Evolutionary conservation across 2,113 vertebrate genomes (phyloP).

Genomic region (Damaliscus lunatus): DNA sequence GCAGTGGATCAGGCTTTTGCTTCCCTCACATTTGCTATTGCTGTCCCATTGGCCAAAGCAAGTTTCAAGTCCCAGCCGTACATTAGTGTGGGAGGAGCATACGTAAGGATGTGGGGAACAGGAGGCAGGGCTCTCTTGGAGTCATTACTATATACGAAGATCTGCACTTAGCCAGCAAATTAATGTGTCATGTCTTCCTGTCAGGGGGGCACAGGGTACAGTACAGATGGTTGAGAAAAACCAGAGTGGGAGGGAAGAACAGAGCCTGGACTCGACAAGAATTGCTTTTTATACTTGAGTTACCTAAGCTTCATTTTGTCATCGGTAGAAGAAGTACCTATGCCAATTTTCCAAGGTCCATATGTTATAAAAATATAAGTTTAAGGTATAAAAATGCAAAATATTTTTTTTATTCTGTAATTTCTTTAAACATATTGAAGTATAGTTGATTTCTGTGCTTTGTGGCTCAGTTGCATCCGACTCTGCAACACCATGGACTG

Average conservation of each 20-base stretch:
- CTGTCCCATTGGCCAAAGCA: background rate
- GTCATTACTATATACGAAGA: fast-evolving
- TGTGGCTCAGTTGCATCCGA: fast-evolving
- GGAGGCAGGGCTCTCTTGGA: background rate
- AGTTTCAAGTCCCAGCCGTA: background rate
- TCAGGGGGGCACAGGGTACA: background rate
- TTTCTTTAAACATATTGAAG: background rate
- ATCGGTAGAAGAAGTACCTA: background rate
- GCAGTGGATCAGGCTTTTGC: background rate
- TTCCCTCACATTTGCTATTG: background rate
- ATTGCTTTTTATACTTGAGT: background rate
- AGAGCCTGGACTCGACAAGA: background rate
- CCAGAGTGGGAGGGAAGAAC: background rate
- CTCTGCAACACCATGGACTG: background rate
- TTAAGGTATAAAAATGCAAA: background rate
- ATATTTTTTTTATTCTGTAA: background rate
- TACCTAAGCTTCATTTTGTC: background rate
- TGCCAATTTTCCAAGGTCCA: background rate
- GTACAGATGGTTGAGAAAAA: background rate
- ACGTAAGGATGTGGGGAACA: fast-evolving
- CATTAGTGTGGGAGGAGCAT: background rate
- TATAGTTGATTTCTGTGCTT: background rate
- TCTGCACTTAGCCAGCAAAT: background rate
- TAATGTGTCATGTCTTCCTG: background rate
- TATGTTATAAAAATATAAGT: background rate